Evolutionary conservation across 2,888 invertebrate genomes (phyloP).

Genomic region (Amiota communis): DNA sequence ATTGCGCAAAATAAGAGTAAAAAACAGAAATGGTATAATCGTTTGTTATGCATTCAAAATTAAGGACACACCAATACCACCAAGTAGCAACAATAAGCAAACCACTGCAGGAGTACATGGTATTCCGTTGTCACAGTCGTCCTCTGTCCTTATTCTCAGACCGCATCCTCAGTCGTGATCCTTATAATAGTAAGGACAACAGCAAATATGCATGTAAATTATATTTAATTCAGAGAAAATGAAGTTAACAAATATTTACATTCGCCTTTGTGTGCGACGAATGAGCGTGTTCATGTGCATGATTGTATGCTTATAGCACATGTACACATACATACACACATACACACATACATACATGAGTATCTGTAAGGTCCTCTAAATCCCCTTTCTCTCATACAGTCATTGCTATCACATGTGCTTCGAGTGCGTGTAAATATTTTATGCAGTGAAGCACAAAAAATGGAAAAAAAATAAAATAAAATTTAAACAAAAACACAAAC

Average conservation of each 20-base stretch:
- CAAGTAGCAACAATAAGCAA: neutral
- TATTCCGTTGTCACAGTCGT: too few species aligned
- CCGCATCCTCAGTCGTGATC: too few species aligned
- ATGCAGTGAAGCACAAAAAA: neutral
- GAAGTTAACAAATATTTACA: constrained; percentile 68
- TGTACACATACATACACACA: too few species aligned
- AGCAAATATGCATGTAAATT: constrained; percentile 64
- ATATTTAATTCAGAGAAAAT: constrained; percentile 67
- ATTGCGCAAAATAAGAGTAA: constrained; percentile 12
- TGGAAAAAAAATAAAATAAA: neutral
- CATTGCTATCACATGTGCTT: too few species aligned
- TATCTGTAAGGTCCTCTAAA: too few species aligned
- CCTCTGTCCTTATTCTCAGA: too few species aligned
- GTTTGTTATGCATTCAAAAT: neutral
- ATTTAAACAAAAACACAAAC: constrained; percentile 2
- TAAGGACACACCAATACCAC: constrained; percentile 2
- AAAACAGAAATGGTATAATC: constrained; percentile 43
- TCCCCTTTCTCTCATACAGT: neutral
- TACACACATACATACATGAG: too few species aligned
- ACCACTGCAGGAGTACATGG: neutral
- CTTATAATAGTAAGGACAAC: neutral
- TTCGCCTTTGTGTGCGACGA: constrained; percentile 1
- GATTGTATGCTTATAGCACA: constrained; percentile 11
- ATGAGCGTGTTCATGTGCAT: constrained; percentile 7
- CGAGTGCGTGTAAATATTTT: constrained; percentile 4